Conservation (phyloP, 2,113 vertebrate species). For the Leuciscus idus region DNA sequence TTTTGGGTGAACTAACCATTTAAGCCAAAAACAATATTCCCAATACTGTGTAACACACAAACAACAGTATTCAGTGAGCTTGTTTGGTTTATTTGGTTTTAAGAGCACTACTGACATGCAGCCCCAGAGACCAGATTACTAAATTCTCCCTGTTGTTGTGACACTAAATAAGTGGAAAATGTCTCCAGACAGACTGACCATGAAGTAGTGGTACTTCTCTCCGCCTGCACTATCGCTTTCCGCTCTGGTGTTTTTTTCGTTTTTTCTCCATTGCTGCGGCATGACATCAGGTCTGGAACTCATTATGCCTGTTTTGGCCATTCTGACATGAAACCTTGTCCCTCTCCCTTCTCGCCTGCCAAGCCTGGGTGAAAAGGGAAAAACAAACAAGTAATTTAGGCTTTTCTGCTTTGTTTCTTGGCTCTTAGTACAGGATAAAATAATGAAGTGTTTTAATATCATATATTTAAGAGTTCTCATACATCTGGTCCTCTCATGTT, state of each 20-base stretch:
- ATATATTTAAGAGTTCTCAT: neutral
- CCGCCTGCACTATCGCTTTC: constrained; percentile 56
- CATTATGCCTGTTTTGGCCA: constrained; percentile 67
- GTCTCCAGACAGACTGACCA: constrained; percentile 64
- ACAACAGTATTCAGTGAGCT: neutral
- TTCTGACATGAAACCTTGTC: constrained; percentile 68
- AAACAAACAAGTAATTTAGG: constrained; percentile 40
- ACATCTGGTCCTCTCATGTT: neutral
- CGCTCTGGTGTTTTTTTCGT: constrained; percentile 62
- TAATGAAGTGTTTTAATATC: neutral
- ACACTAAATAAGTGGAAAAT: constrained; percentile 64
- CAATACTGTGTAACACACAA: neutral
- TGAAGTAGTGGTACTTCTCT: constrained; percentile 63
- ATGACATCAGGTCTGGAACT: constrained; percentile 80
- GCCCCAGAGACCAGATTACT: neutral
- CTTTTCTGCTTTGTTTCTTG: neutral
- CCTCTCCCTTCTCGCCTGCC: neutral
- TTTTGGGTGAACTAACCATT: too few species aligned
- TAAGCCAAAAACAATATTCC: neutral
- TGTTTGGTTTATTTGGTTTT: constrained; percentile 4
- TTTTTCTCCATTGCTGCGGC: constrained; percentile 71
- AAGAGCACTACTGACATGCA: neutral
- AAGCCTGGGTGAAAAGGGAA: constrained; percentile 46
- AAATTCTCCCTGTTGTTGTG: constrained; percentile 10
- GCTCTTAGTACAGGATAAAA: neutral